Percentiles rank a stretch among this genome's conserved stretches.
phyloP scores from a whole-genome alignment of 2,113 vertebrate species.

The Bettongia penicillata region DNA sequence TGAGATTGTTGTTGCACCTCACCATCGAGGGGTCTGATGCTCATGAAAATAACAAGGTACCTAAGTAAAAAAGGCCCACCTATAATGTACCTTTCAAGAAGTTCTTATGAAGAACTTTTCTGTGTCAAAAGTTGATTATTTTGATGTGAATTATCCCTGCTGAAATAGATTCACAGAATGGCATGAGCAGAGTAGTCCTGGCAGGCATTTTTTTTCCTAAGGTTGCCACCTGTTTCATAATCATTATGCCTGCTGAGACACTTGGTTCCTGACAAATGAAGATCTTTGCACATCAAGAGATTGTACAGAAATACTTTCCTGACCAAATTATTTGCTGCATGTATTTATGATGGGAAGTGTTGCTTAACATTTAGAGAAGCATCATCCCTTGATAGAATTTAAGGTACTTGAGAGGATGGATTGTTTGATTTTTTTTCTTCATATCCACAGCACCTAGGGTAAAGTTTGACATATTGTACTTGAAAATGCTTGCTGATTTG shows the following conservation, averaged over 20 bases:
- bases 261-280: background rate
- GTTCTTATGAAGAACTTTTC: background rate
- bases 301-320: background rate
- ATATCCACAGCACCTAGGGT: background rate
- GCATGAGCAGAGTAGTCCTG: background rate
- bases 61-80: background rate
- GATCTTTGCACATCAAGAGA: background rate
- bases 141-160: background rate
- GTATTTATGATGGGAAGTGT: background rate
- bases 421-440: background rate
- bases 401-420: background rate
- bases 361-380: background rate
- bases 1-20: background rate
- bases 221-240: constrained; percentile 1
- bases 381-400: background rate
- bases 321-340: background rate
- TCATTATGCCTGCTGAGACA: background rate
- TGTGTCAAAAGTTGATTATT: background rate
- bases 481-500: background rate
- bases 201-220: background rate
- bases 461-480: background rate
- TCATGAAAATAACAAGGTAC: background rate
- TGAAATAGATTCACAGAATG: background rate
- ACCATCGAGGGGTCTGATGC: background rate
- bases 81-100: background rate